Evolutionary conservation across 1,140 invertebrate genomes (phyloP).

Genomic region (Trichomalopsis sarcophagae): DNA sequence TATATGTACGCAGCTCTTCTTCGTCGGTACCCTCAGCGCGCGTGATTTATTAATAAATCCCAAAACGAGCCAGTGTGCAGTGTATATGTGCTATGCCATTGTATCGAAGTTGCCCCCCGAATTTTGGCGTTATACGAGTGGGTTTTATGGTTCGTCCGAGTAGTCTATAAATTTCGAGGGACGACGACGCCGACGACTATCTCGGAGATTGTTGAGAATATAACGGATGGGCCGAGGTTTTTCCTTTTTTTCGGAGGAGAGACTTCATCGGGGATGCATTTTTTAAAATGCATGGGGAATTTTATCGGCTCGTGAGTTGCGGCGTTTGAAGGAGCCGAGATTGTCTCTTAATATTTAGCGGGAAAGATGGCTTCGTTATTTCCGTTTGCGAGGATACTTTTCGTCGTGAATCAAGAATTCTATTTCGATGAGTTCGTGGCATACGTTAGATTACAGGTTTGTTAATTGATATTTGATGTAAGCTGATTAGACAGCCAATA

Average conservation of each 20-base stretch:
- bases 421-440: too few species aligned
- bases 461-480: too few species aligned
- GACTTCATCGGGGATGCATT: too few species aligned
- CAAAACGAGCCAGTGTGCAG: not conserved
- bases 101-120: not conserved
- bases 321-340: too few species aligned
- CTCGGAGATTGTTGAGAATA: not conserved
- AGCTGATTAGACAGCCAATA: too few species aligned
- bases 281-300: not conserved
- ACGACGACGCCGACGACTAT: not conserved
- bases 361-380: too few species aligned
- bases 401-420: too few species aligned
- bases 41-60: constrained; percentile 44
- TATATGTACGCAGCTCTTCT: not conserved
- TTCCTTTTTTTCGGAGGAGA: too few species aligned
- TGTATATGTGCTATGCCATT: not conserved
- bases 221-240: not conserved
- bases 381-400: too few species aligned
- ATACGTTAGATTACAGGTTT: too few species aligned
- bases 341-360: too few species aligned
- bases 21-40: not conserved
- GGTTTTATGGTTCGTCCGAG: constrained; percentile 16
- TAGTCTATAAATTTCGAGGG: not conserved
- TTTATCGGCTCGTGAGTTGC: not conserved
- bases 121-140: not conserved